phyloP scores from a whole-genome alignment of 2,113 vertebrate genomes.

The Ceyx cyanopectus region DNA sequence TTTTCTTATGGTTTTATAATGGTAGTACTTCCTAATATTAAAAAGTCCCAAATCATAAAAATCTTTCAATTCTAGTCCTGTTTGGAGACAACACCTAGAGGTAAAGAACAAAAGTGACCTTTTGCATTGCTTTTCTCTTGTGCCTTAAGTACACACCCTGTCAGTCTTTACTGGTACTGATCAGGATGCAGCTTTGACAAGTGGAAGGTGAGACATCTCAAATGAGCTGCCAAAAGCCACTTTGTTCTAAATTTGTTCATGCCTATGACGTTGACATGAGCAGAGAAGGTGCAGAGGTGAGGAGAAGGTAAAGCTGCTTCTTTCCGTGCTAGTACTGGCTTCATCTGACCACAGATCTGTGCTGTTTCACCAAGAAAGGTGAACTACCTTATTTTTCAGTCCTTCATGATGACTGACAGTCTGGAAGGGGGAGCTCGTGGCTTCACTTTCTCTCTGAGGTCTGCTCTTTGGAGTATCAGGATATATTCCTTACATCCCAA shows the following conservation, averaged over 20 bases:
- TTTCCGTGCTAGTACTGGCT: neutral
- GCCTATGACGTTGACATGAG: neutral
- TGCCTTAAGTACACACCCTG: neutral
- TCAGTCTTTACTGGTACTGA: neutral
- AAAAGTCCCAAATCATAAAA: neutral
- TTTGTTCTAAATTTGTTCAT: neutral
- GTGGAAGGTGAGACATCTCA: neutral
- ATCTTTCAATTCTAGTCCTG: neutral
- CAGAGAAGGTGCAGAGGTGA: neutral
- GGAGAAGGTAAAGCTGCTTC: neutral
- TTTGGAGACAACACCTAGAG: neutral
- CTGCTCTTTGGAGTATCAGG: neutral
- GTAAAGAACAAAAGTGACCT: neutral
- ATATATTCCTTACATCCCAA: neutral
- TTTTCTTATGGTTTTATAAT: neutral
- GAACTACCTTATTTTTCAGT: neutral
- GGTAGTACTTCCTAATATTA: neutral
- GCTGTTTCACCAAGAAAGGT: neutral
- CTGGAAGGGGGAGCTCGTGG: neutral
- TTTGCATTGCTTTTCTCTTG: neutral
- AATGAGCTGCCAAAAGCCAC: neutral
- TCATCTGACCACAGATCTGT: neutral
- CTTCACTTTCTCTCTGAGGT: neutral
- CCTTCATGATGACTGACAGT: neutral
- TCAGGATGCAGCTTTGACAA: neutral